These are phyloP conservation scores for Drosophila acutilabella DNA, from an alignment of 2,888 invertebrate species.

Conservation along the genomic window DNA sequence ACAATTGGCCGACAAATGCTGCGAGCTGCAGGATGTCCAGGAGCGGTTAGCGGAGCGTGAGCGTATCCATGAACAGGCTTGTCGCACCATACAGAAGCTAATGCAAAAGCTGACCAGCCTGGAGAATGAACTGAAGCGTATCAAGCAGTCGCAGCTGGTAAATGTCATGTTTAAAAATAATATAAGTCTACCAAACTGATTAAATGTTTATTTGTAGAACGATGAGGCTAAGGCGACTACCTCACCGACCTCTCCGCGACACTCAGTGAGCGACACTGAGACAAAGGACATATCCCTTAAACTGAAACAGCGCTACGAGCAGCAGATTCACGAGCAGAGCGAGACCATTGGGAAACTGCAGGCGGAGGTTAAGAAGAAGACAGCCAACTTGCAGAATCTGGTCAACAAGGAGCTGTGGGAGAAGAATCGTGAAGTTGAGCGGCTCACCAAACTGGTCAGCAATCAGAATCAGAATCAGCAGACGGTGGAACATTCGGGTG, in stretches of 20 bases:
- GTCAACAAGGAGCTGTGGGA: constrained; percentile 87
- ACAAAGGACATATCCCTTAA: constrained; percentile 74
- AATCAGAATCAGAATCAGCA: constrained; percentile 18
- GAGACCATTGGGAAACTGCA: constrained; percentile 86
- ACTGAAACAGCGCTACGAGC: constrained; percentile 67
- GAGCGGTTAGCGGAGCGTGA: constrained; percentile 78
- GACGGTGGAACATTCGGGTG: constrained; percentile 45
- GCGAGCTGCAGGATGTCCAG: constrained; percentile 81
- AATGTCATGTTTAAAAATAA: constrained; percentile 3
- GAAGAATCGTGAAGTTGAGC: constrained; percentile 87
- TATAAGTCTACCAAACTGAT: background rate
- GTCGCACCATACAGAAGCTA: constrained; percentile 82
- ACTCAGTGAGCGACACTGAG: constrained; percentile 79
- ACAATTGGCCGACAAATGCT: constrained; percentile 81
- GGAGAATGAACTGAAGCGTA: constrained; percentile 77
- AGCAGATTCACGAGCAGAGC: constrained; percentile 85
- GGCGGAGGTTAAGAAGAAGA: constrained; percentile 83
- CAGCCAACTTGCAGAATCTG: constrained; percentile 85
- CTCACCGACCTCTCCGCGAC: constrained; percentile 19
- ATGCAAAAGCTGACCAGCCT: constrained; percentile 78
- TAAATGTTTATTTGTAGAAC: constrained; percentile 38
- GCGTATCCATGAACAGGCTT: constrained; percentile 81
- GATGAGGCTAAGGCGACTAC: constrained; percentile 12
- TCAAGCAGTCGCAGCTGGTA: constrained; percentile 61
- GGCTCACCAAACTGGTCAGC: constrained; percentile 83